A percentile compares a stretch with the other conserved stretches of the same genome.
Evolutionary conservation across 2,113 vertebrate species (phyloP).

Genomic region (Mobula hypostoma): DNA sequence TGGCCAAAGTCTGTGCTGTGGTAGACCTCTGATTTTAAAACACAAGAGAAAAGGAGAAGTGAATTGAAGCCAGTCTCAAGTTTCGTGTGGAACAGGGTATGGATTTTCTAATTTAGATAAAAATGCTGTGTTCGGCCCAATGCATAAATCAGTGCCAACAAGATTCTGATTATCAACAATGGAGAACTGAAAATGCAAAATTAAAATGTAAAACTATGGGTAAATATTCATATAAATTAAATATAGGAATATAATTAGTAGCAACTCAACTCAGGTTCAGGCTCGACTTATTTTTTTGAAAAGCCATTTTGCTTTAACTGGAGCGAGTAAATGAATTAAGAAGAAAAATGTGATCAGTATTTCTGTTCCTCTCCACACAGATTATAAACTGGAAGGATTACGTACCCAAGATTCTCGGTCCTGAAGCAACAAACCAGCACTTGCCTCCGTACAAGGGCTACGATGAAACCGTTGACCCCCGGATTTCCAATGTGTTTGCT

Average conservation of each 20-base stretch:
- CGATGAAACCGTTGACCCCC: constrained; percentile 54
- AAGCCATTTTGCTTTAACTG: background rate
- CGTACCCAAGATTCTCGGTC: constrained; percentile 58
- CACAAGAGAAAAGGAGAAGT: background rate
- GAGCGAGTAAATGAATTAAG: background rate
- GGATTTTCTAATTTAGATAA: background rate
- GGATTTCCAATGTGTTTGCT: constrained; percentile 62
- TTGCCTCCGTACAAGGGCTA: constrained; percentile 57
- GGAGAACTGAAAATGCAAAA: background rate
- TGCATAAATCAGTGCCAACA: background rate
- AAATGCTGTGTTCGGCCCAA: background rate
- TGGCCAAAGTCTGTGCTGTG: background rate
- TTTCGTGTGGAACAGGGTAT: background rate
- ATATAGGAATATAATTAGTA: background rate
- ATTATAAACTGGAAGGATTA: constrained; percentile 67
- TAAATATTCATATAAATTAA: background rate
- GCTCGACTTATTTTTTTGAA: background rate
- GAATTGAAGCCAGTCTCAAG: background rate
- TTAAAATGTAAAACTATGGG: background rate
- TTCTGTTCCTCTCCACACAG: constrained; percentile 44
- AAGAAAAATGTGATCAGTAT: background rate
- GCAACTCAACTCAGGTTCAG: background rate
- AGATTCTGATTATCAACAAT: background rate
- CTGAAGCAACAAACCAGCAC: constrained; percentile 44
- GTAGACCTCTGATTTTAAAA: background rate